Evolutionary conservation across 2,888 invertebrate species (phyloP).

Genomic region (Limnephilus auricula): DNA sequence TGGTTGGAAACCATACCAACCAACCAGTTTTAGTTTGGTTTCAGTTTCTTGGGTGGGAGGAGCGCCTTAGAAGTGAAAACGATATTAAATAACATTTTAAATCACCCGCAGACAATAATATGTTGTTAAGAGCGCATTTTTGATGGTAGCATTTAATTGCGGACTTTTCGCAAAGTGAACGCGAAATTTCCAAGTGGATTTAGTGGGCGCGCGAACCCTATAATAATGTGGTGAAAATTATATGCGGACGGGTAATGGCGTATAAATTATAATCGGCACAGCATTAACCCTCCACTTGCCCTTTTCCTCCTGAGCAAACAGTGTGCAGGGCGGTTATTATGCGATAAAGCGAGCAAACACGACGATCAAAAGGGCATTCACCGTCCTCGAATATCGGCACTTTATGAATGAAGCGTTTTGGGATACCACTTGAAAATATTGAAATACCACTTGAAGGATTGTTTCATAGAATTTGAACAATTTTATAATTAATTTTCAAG

Average conservation of each 20-base stretch:
- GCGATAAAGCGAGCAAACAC: conserved; percentile 35
- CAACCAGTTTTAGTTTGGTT: no score
- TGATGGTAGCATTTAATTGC: conserved; percentile 5
- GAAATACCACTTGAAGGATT: no score
- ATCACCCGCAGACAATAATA: not conserved
- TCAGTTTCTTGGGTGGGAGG: no score
- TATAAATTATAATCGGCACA: conserved; percentile 34
- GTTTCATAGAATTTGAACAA: no score
- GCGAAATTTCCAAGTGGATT: conserved; percentile 8
- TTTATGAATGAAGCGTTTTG: conserved; percentile 38
- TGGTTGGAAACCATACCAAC: no score
- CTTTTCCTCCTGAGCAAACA: not conserved
- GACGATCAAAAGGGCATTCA: conserved; percentile 28
- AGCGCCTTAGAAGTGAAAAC: not conserved
- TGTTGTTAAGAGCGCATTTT: not conserved
- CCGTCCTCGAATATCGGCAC: conserved; percentile 3
- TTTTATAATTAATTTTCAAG: no score
- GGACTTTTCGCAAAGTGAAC: not conserved
- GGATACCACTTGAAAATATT: not conserved
- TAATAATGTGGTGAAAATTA: conserved; percentile 40
- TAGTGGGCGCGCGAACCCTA: conserved; percentile 17
- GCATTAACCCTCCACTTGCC: conserved; percentile 18
- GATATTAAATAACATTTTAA: not conserved
- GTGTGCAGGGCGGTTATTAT: conserved; percentile 26
- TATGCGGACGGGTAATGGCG: conserved; percentile 15